Evolutionary conservation across 2,113 vertebrate genomes (phyloP), one percentile per base, ranked within the genome.

Genomic region (Larimichthys polyactis): DNA sequence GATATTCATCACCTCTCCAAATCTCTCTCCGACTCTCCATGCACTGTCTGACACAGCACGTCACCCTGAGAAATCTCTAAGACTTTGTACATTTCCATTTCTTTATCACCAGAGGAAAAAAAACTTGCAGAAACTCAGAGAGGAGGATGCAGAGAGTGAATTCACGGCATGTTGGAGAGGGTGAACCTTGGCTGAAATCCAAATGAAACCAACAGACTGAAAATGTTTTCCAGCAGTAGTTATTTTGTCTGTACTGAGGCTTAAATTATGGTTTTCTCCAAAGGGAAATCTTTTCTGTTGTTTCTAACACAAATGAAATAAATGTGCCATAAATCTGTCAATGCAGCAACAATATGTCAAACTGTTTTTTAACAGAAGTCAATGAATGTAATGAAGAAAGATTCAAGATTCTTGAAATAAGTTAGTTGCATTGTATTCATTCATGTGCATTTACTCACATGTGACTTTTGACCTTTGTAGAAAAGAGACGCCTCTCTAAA

Each of bases 191-290:
- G 46, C 32, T 75, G 46, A 32, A 69, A 62, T 22, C 46, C 40
- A 70, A n/a, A 10, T 49, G 40, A 70, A 70, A 27, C 51, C n/a
- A 76, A 17, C 59, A 58, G 66, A 51, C 40, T 43, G 59, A 58
- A 44, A n/a, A n/a, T n/a, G n/a, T n/a, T n/a, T 36, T 58, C 46
- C 2, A 3, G 54, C 62, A 32, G 49, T 5, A 49, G 11, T 3
- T 24, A n/a, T 57, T 64, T 15, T 40, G 15, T 22, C n/a, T 1
- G 2, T 14, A 19, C 16, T 3, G 5, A 15, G 12, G 40, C 15
- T 57, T 36, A 46, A 54, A 46, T 57, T 36, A 15, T 6, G 10
- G 6, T 52, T 67, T 66, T 20, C 27, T 43, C 24, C 15, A 49
- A 27, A 46, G 24, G 51, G 14, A 59, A 43, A 24, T 8, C 1